These are phyloP conservation scores for Scylla paramamosain DNA, from an alignment of 1,140 invertebrate genomes.

Conservation along the genomic window DNA sequence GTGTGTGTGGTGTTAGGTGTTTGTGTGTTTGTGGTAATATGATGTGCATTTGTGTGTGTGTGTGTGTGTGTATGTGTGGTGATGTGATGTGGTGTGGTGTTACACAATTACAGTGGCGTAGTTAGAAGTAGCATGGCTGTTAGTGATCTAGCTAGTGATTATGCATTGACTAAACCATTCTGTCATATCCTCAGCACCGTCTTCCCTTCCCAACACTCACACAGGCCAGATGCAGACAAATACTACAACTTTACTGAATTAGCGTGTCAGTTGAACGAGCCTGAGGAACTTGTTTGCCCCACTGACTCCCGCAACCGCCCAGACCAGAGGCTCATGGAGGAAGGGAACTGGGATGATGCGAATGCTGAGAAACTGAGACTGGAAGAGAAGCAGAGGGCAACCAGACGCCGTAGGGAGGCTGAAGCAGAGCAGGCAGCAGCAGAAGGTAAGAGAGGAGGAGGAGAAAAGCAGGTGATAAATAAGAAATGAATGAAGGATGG, in stretches of 20 bases:
- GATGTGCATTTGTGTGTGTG: no score
- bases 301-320: slow-evolving; percentile 96
- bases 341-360: slow-evolving; percentile 97
- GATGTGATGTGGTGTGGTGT: no score
- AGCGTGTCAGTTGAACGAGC: slow-evolving; percentile 97
- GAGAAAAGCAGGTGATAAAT: background rate
- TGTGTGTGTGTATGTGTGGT: no score
- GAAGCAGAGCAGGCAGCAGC: slow-evolving; percentile 89
- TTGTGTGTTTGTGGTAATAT: slow-evolving; percentile 8
- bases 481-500: background rate
- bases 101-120: no score
- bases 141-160: no score
- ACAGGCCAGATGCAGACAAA: slow-evolving; percentile 86
- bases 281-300: slow-evolving; percentile 94
- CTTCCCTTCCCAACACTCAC: slow-evolving; percentile 78
- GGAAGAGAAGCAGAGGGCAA: slow-evolving; percentile 96
- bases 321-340: slow-evolving; percentile 98
- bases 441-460: slow-evolving; percentile 82
- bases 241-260: slow-evolving; percentile 97
- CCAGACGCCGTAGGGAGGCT: slow-evolving; percentile 87
- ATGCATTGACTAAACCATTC: no score
- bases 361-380: slow-evolving; percentile 93
- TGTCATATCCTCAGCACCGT: no score
- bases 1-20: slow-evolving; percentile 79
- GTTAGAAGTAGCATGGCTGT: no score